Evolutionary conservation across 2,113 vertebrate genomes (phyloP).

Genomic region (Anarhynchus alexandrinus): DNA sequence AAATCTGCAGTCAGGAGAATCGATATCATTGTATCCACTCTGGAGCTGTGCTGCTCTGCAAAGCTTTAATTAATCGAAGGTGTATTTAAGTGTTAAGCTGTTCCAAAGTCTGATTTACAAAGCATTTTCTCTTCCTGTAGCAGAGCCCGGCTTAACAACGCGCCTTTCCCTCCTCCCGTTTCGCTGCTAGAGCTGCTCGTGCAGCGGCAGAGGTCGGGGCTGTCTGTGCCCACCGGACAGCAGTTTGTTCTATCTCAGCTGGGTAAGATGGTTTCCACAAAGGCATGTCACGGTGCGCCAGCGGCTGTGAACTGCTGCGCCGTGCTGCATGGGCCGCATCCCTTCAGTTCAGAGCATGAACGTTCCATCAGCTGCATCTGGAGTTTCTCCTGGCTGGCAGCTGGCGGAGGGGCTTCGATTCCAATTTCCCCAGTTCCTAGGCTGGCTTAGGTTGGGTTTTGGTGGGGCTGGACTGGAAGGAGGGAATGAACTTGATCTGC

Average conservation of each 20-base stretch:
- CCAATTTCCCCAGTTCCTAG: not conserved
- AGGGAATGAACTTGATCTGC: accelerated
- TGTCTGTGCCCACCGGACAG: not conserved
- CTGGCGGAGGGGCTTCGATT: not conserved
- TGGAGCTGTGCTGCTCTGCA: not conserved
- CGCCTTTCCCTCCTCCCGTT: not conserved
- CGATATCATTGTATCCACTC: not conserved
- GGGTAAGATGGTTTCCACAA: not conserved
- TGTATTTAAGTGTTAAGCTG: not conserved
- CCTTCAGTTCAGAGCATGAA: not conserved
- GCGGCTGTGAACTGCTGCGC: not conserved
- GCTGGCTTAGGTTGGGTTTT: not conserved
- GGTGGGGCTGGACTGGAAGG: not conserved
- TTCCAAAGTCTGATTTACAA: not conserved
- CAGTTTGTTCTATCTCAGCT: not conserved
- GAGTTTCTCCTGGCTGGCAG: not conserved
- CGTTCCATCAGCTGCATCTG: not conserved
- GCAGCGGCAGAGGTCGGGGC: not conserved
- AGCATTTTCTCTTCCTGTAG: not conserved
- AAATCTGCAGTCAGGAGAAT: not conserved
- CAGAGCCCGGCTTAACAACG: not conserved
- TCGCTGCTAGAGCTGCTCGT: not conserved
- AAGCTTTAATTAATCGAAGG: not conserved
- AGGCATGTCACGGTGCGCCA: not conserved
- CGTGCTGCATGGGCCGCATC: not conserved